A percentile compares a stretch with the other conserved stretches of the same genome.
Conservation (phyloP, 2,113 vertebrate species). For the Haemorhous mexicanus region DNA sequence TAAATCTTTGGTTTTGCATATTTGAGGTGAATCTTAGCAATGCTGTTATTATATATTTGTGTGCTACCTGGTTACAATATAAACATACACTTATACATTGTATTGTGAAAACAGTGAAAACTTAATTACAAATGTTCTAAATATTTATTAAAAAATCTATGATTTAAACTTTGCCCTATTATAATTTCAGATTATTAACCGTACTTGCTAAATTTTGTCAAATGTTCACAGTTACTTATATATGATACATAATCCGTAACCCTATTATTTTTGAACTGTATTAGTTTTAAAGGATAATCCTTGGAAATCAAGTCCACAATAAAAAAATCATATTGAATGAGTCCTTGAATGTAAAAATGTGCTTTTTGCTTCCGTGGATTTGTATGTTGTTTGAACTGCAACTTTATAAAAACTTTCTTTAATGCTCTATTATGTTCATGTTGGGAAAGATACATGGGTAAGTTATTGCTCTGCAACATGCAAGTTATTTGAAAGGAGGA, state of each 20-base stretch:
- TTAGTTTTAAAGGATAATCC: background rate
- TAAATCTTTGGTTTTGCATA: background rate
- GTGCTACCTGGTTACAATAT: background rate
- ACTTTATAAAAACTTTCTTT: background rate
- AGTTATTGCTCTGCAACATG: background rate
- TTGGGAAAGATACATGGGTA: background rate
- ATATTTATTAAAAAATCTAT: background rate
- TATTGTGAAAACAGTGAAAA: background rate
- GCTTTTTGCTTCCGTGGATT: background rate
- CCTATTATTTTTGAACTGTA: background rate
- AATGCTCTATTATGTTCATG: background rate
- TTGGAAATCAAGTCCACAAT: background rate
- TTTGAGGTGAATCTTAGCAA: background rate
- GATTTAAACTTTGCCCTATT: background rate
- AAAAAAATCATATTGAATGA: background rate
- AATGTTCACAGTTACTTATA: background rate
- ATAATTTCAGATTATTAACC: background rate
- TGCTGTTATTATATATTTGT: background rate
- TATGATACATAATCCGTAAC: accelerated
- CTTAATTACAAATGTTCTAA: background rate
- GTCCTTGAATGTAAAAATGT: background rate
- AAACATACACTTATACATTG: background rate
- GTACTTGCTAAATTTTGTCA: background rate
- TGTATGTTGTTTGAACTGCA: background rate
- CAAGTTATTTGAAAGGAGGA: background rate